Conservation (phyloP, 2,113 vertebrate genomes). For the Microtus richardsoni region DNA sequence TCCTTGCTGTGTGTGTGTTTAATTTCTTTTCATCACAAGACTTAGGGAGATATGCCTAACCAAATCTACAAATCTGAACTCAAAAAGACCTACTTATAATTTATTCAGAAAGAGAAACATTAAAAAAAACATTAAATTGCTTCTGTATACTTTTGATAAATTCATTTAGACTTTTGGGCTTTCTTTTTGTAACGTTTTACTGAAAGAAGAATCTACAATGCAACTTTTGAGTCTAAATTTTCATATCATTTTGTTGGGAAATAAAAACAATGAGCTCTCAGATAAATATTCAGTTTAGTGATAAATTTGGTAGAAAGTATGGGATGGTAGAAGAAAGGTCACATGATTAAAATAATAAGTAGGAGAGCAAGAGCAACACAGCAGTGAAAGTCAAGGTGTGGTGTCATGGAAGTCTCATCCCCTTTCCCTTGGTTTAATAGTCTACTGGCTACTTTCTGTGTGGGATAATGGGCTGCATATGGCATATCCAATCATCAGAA, state of each 20-base stretch:
- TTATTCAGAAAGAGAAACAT: neutral
- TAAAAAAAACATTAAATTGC: neutral
- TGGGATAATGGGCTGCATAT: neutral
- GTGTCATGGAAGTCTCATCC: neutral
- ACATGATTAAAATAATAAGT: neutral
- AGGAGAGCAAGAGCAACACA: neutral
- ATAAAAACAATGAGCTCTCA: neutral
- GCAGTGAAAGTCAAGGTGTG: neutral
- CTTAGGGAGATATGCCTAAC: slow-evolving; percentile 7
- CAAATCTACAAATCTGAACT: slow-evolving; percentile 47
- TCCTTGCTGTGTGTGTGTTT: neutral
- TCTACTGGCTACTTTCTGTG: neutral
- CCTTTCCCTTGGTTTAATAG: neutral
- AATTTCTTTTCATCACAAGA: neutral
- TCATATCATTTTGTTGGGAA: neutral
- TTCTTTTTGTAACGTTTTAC: neutral
- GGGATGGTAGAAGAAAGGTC: neutral
- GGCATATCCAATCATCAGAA: neutral
- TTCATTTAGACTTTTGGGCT: slow-evolving; percentile 21
- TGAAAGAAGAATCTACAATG: slow-evolving; percentile 25
- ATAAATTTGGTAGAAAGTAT: slow-evolving; percentile 15
- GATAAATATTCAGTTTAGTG: slow-evolving; percentile 1
- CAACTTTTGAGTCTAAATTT: neutral
- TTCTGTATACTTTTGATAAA: slow-evolving; percentile 17
- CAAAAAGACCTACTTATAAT: neutral